Conservation (phyloP, 2,113 vertebrate species). For the Cinclus cinclus region DNA sequence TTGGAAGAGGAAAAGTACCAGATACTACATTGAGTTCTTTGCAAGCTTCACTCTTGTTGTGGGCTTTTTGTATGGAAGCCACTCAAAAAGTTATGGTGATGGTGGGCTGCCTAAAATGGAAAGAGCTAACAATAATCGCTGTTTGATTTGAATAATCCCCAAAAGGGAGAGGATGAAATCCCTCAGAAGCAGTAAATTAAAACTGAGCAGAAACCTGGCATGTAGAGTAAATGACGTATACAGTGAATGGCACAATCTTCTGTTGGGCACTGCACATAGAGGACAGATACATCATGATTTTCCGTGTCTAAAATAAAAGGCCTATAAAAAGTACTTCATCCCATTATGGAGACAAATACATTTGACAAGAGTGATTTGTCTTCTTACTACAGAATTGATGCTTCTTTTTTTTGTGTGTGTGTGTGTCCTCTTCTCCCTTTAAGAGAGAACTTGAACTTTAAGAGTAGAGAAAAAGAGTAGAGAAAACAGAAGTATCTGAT, state of each 20-base stretch:
- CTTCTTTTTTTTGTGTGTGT: background rate
- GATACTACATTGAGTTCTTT: background rate
- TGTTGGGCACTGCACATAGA: background rate
- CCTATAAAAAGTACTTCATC: conserved; percentile 55
- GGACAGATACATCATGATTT: conserved; percentile 28
- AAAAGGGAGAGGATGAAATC: conserved; percentile 17
- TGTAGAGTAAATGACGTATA: background rate
- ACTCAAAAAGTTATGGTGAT: background rate
- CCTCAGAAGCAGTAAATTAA: conserved; percentile 47
- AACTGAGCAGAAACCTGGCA: conserved; percentile 48
- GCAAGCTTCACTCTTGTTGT: background rate
- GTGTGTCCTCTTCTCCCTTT: background rate
- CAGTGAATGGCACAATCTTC: conserved; percentile 17
- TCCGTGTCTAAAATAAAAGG: conserved; percentile 30
- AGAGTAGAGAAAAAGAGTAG: no score
- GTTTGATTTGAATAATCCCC: conserved; percentile 1
- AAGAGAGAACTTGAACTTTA: no score
- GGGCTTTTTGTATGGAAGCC: background rate
- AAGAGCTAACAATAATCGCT: background rate
- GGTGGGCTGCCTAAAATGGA: conserved; percentile 28
- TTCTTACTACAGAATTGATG: background rate
- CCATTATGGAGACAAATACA: conserved; percentile 30
- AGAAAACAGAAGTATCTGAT: background rate
- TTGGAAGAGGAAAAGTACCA: conserved; percentile 36
- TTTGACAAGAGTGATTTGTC: conserved; percentile 15